phyloP scores from a whole-genome alignment of 2,113 vertebrate genomes.

The human region DNA sequence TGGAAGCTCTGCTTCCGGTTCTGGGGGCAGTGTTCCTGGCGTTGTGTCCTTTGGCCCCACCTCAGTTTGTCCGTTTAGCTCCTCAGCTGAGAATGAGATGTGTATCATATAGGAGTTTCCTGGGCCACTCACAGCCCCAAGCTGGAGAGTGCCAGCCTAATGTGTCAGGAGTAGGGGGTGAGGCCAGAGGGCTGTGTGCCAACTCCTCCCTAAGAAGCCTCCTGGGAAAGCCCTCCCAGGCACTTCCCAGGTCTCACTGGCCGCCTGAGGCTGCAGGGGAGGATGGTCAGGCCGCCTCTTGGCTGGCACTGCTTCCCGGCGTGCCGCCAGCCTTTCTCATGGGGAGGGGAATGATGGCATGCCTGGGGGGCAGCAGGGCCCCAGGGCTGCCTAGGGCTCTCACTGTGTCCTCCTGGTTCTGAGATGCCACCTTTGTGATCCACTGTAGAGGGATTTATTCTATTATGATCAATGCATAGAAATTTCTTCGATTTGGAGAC shows the following conservation, averaged over 20 bases:
- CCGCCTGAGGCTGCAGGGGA: background rate
- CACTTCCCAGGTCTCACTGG: background rate
- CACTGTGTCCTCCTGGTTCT: fast-evolving
- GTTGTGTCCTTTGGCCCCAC: fast-evolving
- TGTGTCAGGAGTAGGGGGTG: background rate
- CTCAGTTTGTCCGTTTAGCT: fast-evolving
- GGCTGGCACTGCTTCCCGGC: background rate
- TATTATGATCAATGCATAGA: fast-evolving
- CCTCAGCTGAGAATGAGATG: too few relatives aligned
- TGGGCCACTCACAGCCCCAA: background rate
- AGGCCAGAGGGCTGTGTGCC: background rate
- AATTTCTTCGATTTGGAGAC: background rate
- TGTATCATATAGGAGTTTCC: background rate
- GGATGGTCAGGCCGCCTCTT: background rate
- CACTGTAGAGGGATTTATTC: background rate
- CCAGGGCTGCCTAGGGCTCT: fast-evolving
- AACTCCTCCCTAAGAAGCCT: background rate
- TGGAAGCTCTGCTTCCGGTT: background rate
- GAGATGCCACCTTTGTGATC: too few relatives aligned
- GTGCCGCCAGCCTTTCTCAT: background rate
- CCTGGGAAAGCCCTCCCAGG: too few relatives aligned
- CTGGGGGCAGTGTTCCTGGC: background rate
- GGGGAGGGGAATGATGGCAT: background rate
- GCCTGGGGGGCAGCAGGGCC: too few relatives aligned
- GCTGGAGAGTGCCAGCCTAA: background rate